Evolutionary conservation across 2,888 invertebrate genomes (phyloP).

Genomic region (Tetranychus piercei): DNA sequence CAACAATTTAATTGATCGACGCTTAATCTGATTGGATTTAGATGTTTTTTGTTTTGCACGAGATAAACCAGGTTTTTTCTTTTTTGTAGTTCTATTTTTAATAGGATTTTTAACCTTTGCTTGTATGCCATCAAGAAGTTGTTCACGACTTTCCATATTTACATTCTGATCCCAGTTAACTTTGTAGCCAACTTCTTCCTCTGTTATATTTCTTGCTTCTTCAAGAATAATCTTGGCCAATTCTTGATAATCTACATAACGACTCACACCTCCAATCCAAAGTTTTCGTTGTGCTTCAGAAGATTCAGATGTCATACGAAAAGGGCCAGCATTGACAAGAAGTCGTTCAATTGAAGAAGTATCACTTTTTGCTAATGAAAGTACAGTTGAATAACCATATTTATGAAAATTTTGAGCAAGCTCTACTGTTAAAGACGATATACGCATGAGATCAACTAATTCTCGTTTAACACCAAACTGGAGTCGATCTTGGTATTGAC

Average conservation of each 20-base stretch:
- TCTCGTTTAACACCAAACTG: slow-evolving; percentile 86
- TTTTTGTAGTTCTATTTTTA: no score
- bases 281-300: neutral
- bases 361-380: slow-evolving; percentile 57
- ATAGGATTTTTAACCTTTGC: no score
- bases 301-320: neutral
- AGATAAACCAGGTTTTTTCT: no score
- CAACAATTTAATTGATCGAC: no score
- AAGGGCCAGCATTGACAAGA: slow-evolving; percentile 1
- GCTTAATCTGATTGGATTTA: no score
- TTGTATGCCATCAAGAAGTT: no score
- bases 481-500: slow-evolving; percentile 79
- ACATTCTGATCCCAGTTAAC: slow-evolving; percentile 4
- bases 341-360: slow-evolving; percentile 43
- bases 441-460: slow-evolving; percentile 67
- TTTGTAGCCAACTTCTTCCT: slow-evolving; percentile 14
- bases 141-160: neutral
- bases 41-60: no score
- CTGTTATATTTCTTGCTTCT: slow-evolving; percentile 14
- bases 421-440: slow-evolving; percentile 56
- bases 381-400: slow-evolving; percentile 55
- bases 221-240: slow-evolving; percentile 11
- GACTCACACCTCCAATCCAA: neutral
- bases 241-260: slow-evolving; percentile 5
- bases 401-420: slow-evolving; percentile 65